phyloP scores from a whole-genome alignment of 2,888 invertebrate species.

The Eurytoma californica region DNA sequence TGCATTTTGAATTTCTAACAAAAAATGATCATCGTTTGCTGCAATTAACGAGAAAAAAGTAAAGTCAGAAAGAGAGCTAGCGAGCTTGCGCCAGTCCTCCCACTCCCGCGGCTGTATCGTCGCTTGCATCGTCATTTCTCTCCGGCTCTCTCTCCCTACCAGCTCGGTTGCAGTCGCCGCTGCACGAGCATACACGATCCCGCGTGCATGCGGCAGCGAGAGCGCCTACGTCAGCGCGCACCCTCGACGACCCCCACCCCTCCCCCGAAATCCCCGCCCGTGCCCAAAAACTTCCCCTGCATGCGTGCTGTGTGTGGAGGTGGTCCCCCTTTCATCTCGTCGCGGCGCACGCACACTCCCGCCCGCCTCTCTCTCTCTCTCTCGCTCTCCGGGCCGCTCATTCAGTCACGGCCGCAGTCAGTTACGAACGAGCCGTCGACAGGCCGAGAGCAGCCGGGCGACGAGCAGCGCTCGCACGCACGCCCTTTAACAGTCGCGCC shows the following conservation, averaged over 20 bases:
- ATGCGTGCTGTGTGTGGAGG: conserved; percentile 65
- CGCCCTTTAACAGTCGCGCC: conserved; percentile 45
- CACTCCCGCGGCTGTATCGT: background rate
- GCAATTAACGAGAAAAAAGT: too few relatives aligned
- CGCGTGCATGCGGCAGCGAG: background rate
- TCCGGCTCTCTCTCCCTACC: conserved; percentile 13
- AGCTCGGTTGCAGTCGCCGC: conserved; percentile 10
- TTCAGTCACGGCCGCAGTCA: conserved; percentile 73
- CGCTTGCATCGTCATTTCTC: background rate
- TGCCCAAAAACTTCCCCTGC: conserved; percentile 73
- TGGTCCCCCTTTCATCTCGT: conserved; percentile 71
- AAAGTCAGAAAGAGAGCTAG: too few relatives aligned
- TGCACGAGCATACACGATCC: conserved; percentile 7
- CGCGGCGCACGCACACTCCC: conserved; percentile 61
- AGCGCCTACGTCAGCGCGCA: conserved; percentile 24
- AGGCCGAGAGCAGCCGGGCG: conserved; percentile 61
- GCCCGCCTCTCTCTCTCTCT: conserved; percentile 12
- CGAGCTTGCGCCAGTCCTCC: conserved; percentile 65
- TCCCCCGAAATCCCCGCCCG: conserved; percentile 59
- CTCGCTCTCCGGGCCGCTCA: conserved; percentile 68
- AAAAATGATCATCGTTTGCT: too few relatives aligned
- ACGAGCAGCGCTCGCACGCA: conserved; percentile 28
- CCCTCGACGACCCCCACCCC: conserved; percentile 53
- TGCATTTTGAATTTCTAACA: too few relatives aligned
- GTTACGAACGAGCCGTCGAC: conserved; percentile 74